Evolutionary conservation across 2,113 vertebrate genomes (phyloP), one percentile per base, ranked within the genome.

Genomic region (Regulus satrapa): DNA sequence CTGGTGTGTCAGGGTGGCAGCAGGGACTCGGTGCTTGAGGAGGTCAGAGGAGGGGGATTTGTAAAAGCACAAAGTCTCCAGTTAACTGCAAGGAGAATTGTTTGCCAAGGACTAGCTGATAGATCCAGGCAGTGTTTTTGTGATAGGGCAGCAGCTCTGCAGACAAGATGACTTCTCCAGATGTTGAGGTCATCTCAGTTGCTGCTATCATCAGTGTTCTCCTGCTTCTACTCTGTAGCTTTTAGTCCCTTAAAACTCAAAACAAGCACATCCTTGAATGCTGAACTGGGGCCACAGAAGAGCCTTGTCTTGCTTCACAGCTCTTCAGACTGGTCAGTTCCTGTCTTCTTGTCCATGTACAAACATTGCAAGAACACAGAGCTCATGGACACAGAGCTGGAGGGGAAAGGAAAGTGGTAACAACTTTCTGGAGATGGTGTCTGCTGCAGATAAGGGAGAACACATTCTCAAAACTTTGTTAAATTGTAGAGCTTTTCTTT

Each of bases 21-120:
- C 20, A 23, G 5, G 8, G 61, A 14, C 46, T 25, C 0, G 0
- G 9, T 79, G 48, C 34, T 34, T 41, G 56, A 45, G 46, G 20
- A n/a, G 26, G 14, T 49, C 23, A 23, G 62, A 75, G 38, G 4
- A 80, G 21, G 9, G 43, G n/a, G 18, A 48, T 31, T 11, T 71
- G 9, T 58, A 49, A 71, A 85, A 49, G n/a, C 29, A 9, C 14
- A 0, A 62, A 56, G 43, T 31, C 26, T 46, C 13, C 21, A 8
- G 5, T 18, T 34, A 5, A 2, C 12, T 49, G 34, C 46, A 15
- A 3, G 31, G 21, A n/a, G 6, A 46, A 3, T 26, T 46, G 24
- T 46, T 46, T 28, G 8, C 29, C 54, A 23, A 14, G 36, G 48
- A 56, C 24, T 45, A 28, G 12, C 78, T 74, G 61, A 8, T 52